Conservation (phyloP, 2,888 invertebrate genomes). For the Ormyrus thymus region DNA sequence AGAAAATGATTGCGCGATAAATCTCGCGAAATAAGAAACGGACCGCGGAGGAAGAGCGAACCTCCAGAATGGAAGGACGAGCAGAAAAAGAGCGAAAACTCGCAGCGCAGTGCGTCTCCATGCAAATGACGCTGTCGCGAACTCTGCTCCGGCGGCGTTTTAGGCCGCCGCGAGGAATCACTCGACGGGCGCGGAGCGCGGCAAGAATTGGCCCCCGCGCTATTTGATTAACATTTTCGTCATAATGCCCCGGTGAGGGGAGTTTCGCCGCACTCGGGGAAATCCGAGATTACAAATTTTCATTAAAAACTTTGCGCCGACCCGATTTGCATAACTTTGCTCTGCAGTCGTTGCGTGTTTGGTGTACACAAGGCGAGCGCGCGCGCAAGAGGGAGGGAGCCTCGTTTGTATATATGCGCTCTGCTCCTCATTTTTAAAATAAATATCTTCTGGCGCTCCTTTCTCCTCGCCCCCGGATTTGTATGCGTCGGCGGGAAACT, state of each 20-base stretch:
- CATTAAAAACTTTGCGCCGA: slow-evolving; percentile 69
- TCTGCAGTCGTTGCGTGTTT: slow-evolving; percentile 24
- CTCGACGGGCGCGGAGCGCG: slow-evolving; percentile 50
- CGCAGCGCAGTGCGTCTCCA: slow-evolving; percentile 56
- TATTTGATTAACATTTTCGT: slow-evolving; percentile 70
- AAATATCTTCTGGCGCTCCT: slow-evolving; percentile 9
- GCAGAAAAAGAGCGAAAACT: not conserved
- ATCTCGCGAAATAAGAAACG: slow-evolving; percentile 53
- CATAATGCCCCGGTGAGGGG: slow-evolving; percentile 58
- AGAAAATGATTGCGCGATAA: slow-evolving; percentile 48
- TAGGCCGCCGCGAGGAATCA: slow-evolving; percentile 34
- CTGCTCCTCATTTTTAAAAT: slow-evolving; percentile 45
- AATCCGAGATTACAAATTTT: slow-evolving; percentile 71
- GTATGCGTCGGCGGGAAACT: slow-evolving; percentile 13
- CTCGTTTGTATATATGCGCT: slow-evolving; percentile 36
- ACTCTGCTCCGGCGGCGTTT: not conserved
- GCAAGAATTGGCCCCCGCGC: slow-evolving; percentile 35
- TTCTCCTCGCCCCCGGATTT: slow-evolving; percentile 3
- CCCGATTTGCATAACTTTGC: slow-evolving; percentile 66
- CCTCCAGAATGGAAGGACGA: not conserved
- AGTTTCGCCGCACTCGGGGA: slow-evolving; percentile 57
- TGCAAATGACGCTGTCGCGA: slow-evolving; percentile 61
- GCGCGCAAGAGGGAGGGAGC: too few species aligned
- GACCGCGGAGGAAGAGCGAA: slow-evolving; percentile 47
- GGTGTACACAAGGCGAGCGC: slow-evolving; percentile 9